Base-by-base conservation (phyloP, 2,797 vertebrate genomes). In the Betta splendens region DNA sequence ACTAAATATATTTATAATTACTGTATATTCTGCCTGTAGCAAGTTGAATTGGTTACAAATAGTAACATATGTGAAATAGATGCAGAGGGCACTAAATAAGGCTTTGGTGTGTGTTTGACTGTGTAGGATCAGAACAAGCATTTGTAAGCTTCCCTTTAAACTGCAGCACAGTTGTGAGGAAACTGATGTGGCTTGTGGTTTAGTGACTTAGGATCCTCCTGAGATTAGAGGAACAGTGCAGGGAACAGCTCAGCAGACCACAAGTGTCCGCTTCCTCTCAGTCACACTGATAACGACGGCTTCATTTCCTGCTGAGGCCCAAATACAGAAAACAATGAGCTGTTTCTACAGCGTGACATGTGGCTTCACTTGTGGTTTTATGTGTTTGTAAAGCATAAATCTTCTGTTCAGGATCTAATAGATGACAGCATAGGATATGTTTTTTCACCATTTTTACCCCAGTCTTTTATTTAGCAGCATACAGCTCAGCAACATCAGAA, bases 291-390 rank as follows among this genome's bases (percentile, higher is more conserved):
- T 79, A 69, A 57, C 62, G 7, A 20, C 54, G 0, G 48, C 45
- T 79, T 81, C 49, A 65, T 77, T 84, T 84, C 76, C 83, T 68
- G 51, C 43, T 18, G 45, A 61, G 46, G 20, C 43, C 13, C 6
- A 23, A 52, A 2, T 2, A 9, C 4, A 66, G 79, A 64, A 78
- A 79, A 51, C 75, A 2, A 40, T 26, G 8, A 12, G 39, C 35
- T 26, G 10, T 37, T 5, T 12, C 0, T 12, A 38, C 12, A 33
- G 16, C 16, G 9, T n/a, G 2, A 61, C 49, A 9, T 15, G 3
- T 49, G 56, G 39, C 5, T 49, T 12, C 9, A 2, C 1, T 17
- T 42, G 60, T 48, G 54, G 60, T 38, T 17, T 1, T 37, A 32
- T 0, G 50, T 37, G 20, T 32, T 4, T 16, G 22, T 21, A n/a